These are phyloP conservation scores for Ceriagrion tenellum DNA, from an alignment of 2,888 invertebrate species.

Conservation along the genomic window DNA sequence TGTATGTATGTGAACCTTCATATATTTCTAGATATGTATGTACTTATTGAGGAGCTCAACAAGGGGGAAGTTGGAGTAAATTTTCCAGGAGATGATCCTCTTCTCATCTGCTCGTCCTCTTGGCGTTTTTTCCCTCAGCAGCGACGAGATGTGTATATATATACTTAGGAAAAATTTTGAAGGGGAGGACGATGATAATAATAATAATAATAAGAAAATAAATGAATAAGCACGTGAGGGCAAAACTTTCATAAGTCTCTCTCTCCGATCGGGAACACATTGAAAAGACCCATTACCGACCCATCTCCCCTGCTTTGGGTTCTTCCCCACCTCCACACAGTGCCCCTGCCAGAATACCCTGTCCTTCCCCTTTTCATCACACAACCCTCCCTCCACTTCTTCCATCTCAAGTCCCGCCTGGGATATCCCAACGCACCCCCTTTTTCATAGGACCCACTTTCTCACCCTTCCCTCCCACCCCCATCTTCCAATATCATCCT, in stretches of 20 bases:
- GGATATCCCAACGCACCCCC: neutral
- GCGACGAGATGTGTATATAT: conserved; percentile 33
- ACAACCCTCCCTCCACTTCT: neutral
- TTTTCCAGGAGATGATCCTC: conserved; percentile 56
- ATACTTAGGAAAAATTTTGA: neutral
- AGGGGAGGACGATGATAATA: neutral
- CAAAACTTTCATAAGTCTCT: conserved; percentile 61
- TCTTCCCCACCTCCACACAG: neutral
- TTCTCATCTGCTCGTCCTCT: neutral
- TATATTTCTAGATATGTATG: neutral
- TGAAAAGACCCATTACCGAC: conserved; percentile 61
- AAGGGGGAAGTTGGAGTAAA: conserved; percentile 56
- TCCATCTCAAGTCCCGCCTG: neutral
- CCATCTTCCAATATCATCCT: neutral
- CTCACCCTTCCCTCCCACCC: neutral
- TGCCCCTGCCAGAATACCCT: neutral
- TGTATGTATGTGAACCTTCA: neutral
- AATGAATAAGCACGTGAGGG: conserved; percentile 22
- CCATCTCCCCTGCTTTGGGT: conserved; percentile 26
- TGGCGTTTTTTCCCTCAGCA: neutral
- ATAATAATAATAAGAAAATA: neutral
- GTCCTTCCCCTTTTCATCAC: neutral
- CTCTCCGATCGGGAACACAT: conserved; percentile 62
- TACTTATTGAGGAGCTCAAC: conserved; percentile 2
- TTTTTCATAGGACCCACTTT: neutral